These are phyloP conservation scores for Nothobranchius furzeri DNA, from an alignment of 2,113 vertebrate species.

Conservation along the genomic window DNA sequence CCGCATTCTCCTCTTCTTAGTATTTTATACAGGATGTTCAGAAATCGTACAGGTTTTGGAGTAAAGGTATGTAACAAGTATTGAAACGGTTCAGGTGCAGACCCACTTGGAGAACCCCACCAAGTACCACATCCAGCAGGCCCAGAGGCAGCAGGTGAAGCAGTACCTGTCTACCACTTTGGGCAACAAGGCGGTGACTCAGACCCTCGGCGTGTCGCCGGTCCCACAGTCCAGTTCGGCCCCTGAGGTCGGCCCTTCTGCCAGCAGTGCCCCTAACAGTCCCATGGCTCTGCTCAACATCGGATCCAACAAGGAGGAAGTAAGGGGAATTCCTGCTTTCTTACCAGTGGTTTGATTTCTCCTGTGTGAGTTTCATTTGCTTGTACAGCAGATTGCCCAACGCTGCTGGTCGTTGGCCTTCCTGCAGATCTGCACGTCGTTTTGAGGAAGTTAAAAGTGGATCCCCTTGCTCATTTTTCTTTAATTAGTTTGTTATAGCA, in stretches of 20 bases:
- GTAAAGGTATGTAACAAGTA: background rate
- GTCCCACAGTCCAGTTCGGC: conserved; percentile 73
- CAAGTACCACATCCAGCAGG: conserved; percentile 88
- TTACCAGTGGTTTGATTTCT: conserved; percentile 17
- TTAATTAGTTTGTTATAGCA: conserved; percentile 55
- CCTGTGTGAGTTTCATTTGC: conserved; percentile 19
- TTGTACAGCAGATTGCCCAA: conserved; percentile 37
- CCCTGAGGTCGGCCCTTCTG: conserved; percentile 71
- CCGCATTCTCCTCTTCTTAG: background rate
- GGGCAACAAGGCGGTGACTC: conserved; percentile 80
- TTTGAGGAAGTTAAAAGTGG: conserved; percentile 54
- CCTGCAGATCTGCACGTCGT: background rate
- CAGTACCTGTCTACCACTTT: conserved; percentile 89
- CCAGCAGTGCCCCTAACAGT: conserved; percentile 85
- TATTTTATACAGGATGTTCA: background rate
- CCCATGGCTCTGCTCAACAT: conserved; percentile 89
- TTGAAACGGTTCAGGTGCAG: conserved; percentile 78
- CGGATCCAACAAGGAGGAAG: conserved; percentile 87
- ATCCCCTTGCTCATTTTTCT: conserved; percentile 24
- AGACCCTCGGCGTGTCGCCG: conserved; percentile 77
- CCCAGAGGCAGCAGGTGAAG: conserved; percentile 87
- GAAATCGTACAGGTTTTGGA: background rate
- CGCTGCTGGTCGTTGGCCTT: conserved; percentile 4
- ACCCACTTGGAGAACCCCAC: conserved; percentile 89
- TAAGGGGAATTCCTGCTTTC: conserved; percentile 59